These are phyloP conservation scores for Xiphias gladius DNA, from an alignment of 2,113 vertebrate species.

Conservation along the genomic window DNA sequence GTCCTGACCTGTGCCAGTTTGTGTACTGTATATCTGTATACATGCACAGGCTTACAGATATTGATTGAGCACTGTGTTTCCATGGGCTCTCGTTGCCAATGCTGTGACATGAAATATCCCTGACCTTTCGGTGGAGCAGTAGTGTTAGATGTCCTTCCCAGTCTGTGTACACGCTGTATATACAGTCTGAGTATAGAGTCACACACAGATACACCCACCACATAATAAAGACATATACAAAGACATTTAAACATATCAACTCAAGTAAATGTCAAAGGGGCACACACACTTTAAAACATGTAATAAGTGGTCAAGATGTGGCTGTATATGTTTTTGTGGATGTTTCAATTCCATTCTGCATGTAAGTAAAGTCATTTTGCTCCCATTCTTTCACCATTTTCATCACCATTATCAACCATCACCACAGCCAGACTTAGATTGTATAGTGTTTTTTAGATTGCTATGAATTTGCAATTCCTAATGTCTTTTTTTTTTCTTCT, in stretches of 20 bases:
- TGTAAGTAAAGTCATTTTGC: conserved; percentile 41
- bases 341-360: conserved; percentile 30
- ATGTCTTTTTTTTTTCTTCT: conserved; percentile 27
- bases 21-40: not conserved
- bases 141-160: conserved; percentile 53
- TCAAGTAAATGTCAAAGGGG: conserved; percentile 14
- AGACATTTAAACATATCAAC: not conserved
- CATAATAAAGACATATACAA: conserved; percentile 1
- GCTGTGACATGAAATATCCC: conserved; percentile 77
- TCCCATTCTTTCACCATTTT: conserved; percentile 63
- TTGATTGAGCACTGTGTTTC: conserved; percentile 25
- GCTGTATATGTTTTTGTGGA: conserved; percentile 22
- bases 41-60: conserved; percentile 10
- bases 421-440: conserved; percentile 42
- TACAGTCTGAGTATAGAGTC: conserved; percentile 17
- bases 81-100: conserved; percentile 48
- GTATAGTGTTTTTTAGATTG: not conserved
- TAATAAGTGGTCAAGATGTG: conserved; percentile 13
- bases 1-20: not conserved
- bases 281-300: not conserved
- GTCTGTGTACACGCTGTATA: conserved; percentile 44
- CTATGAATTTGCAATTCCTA: not conserved
- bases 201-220: conserved; percentile 32
- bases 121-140: conserved; percentile 62
- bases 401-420: conserved; percentile 60